Percentiles rank a stretch among this genome's conserved stretches.
These are phyloP conservation scores for Rhynchopsitta pachyrhyncha DNA, from an alignment of 2,113 vertebrate species.

Conservation along the genomic window DNA sequence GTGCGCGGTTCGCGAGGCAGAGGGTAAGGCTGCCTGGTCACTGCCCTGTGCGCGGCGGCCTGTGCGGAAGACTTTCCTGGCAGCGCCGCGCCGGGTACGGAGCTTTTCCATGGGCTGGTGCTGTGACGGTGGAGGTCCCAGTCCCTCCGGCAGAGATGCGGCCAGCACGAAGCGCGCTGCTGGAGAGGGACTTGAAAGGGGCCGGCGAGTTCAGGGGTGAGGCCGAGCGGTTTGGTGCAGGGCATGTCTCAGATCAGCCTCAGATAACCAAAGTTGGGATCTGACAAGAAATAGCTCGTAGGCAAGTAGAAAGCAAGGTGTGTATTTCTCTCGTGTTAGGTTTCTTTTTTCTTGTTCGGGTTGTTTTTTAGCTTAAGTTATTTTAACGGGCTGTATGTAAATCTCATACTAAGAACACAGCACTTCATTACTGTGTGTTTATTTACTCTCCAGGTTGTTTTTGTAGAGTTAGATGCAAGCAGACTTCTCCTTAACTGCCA, in stretches of 20 bases:
- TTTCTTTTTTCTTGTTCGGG: neutral
- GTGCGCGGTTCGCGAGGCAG: neutral
- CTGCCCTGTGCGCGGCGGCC: neutral
- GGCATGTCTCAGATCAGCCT: rapidly evolving
- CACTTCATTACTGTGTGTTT: neutral
- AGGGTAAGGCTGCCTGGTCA: neutral
- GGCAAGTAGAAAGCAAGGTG: neutral
- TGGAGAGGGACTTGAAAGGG: rapidly evolving
- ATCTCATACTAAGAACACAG: neutral
- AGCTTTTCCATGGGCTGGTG: neutral
- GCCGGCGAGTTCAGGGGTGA: neutral
- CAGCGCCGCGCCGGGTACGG: neutral
- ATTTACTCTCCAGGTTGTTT: neutral
- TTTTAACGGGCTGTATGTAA: neutral
- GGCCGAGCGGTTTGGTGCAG: rapidly evolving
- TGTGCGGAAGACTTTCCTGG: neutral
- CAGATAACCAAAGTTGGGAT: rapidly evolving
- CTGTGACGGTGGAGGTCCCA: neutral
- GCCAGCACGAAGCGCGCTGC: neutral
- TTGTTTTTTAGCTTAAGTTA: neutral
- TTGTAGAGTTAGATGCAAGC: neutral
- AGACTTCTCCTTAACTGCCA: neutral
- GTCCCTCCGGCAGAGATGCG: neutral
- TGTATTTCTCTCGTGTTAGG: rapidly evolving
- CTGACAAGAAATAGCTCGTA: neutral